These are phyloP conservation scores for Caenorhabditis panamensis DNA, from an alignment of 2,888 invertebrate species.

Conservation along the genomic window DNA sequence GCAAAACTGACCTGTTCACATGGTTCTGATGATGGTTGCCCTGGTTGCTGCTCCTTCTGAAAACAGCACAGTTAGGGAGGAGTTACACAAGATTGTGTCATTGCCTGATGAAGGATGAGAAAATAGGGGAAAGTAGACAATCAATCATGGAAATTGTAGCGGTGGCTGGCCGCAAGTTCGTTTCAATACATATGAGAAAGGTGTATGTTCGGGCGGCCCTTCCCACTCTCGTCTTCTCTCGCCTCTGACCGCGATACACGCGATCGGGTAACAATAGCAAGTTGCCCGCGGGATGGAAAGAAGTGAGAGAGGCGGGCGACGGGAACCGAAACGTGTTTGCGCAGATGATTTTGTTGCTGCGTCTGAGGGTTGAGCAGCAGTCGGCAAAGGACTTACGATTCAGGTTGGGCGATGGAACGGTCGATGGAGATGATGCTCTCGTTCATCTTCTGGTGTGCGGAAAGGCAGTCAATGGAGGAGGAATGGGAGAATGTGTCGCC, in stretches of 20 bases:
- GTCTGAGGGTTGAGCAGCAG: conserved; percentile 36
- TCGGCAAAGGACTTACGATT: conserved; percentile 45
- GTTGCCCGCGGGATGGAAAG: conserved; percentile 12
- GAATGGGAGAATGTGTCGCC: conserved; percentile 72
- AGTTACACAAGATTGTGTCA: background rate
- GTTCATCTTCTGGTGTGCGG: conserved; percentile 56
- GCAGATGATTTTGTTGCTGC: conserved; percentile 54
- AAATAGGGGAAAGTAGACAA: conserved; percentile 54
- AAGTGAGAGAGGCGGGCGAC: conserved; percentile 11
- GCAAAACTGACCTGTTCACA: conserved; percentile 47
- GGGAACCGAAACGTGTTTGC: conserved; percentile 47
- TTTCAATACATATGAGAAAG: conserved; percentile 44
- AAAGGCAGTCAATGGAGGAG: conserved; percentile 65
- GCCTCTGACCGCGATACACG: conserved; percentile 52
- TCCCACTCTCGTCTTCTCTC: conserved; percentile 26
- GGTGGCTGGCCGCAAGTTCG: conserved; percentile 32
- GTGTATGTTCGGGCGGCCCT: conserved; percentile 48
- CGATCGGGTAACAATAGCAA: conserved; percentile 50
- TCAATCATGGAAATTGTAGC: conserved; percentile 51
- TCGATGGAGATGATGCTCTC: conserved; percentile 62
- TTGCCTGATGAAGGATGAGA: conserved; percentile 59
- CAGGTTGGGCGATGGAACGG: conserved; percentile 46
- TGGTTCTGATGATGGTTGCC: conserved; percentile 25
- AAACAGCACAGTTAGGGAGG: conserved; percentile 7
- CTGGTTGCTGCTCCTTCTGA: conserved; percentile 53